phyloP scores from a whole-genome alignment of 2,113 vertebrate species.

The Serinus canaria region DNA sequence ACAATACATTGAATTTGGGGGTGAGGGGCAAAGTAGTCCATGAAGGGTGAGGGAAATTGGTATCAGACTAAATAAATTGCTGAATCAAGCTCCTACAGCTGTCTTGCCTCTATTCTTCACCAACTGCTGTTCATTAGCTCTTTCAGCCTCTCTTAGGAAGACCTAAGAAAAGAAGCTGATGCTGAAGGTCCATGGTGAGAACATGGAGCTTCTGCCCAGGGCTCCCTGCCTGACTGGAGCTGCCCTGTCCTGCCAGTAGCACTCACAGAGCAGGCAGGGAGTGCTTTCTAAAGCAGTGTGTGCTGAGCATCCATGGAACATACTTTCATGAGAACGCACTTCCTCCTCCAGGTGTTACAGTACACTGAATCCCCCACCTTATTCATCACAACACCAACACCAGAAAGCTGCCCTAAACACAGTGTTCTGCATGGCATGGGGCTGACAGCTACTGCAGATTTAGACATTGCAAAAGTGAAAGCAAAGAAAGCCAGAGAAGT shows the following conservation, averaged over 20 bases:
- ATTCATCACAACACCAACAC: fast-evolving
- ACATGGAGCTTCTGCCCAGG: background rate
- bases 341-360: background rate
- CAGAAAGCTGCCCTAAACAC: background rate
- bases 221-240: background rate
- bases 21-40: background rate
- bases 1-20: background rate
- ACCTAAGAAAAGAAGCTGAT: background rate
- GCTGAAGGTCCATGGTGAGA: background rate
- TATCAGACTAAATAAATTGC: background rate
- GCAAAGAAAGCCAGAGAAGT: background rate
- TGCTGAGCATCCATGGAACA: background rate
- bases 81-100: background rate
- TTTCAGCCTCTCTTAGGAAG: background rate
- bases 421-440: background rate
- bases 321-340: background rate
- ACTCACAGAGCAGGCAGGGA: background rate
- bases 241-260: background rate
- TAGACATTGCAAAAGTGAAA: background rate
- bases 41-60: background rate
- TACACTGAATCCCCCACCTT: background rate
- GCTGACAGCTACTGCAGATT: background rate
- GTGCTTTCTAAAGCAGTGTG: background rate
- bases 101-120: background rate
- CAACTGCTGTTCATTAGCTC: background rate